Percentiles rank a stretch among this genome's conserved stretches.
Conservation (phyloP, 2,113 vertebrate genomes). For the Collichthys lucidus region DNA sequence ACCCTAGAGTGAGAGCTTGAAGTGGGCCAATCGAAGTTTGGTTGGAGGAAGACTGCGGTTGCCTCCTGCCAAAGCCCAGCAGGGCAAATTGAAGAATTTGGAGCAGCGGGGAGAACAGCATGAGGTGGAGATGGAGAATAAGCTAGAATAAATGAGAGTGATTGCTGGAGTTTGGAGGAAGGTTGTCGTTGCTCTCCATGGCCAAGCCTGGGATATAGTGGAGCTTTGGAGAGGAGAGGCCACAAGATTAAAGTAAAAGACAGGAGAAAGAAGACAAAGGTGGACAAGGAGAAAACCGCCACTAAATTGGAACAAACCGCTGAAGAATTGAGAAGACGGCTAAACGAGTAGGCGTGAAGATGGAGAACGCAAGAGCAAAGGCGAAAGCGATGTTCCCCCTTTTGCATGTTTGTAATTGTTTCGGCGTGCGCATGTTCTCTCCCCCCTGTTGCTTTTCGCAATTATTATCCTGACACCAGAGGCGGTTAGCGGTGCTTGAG, state of each 20-base stretch:
- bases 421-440: constrained; percentile 36
- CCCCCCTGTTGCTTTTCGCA: constrained; percentile 66
- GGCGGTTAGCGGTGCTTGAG: constrained; percentile 48
- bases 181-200: constrained; percentile 29
- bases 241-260: constrained; percentile 2
- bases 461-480: constrained; percentile 73
- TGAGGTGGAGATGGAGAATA: constrained; percentile 60
- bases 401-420: constrained; percentile 69
- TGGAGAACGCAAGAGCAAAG: constrained; percentile 36
- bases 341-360: constrained; percentile 42
- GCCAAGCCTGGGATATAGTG: constrained; percentile 21
- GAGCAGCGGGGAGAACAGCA: constrained; percentile 51
- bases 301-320: constrained; percentile 24
- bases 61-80: constrained; percentile 62
- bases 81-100: constrained; percentile 69
- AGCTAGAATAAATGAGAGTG: constrained; percentile 52
- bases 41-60: constrained; percentile 54
- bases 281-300: neutral
- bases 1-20: constrained; percentile 67
- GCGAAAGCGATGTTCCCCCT: constrained; percentile 43
- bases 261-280: constrained; percentile 23
- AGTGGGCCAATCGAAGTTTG: constrained; percentile 72
- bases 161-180: constrained; percentile 54
- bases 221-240: constrained; percentile 23
- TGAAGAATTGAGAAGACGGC: constrained; percentile 21